Percentiles rank a stretch among this genome's conserved stretches.
Conservation (phyloP, 2,888 invertebrate species). For the Trachelus tabidus region DNA sequence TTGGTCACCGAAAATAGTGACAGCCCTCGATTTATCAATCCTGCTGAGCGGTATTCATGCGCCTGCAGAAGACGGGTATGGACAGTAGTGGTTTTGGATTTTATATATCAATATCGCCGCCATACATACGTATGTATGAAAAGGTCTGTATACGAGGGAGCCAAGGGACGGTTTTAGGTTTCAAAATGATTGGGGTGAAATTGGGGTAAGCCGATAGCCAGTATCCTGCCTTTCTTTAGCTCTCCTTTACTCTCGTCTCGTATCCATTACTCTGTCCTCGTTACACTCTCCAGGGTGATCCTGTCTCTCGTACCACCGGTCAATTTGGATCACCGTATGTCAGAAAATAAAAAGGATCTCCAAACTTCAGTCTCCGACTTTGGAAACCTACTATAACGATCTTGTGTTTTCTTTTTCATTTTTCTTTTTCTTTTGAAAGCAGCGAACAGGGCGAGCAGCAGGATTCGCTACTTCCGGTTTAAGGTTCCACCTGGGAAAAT, state of each 20-base stretch:
- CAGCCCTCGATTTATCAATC: constrained; percentile 60
- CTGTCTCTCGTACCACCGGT: constrained; percentile 33
- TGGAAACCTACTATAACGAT: background rate
- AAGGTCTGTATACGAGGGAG: constrained; percentile 31
- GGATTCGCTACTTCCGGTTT: constrained; percentile 34
- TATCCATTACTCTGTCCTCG: background rate
- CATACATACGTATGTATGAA: constrained; percentile 32
- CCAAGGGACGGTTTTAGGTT: constrained; percentile 54
- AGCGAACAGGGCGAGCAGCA: background rate
- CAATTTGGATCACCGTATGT: constrained; percentile 50
- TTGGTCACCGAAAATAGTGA: constrained; percentile 59
- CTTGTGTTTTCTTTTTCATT: background rate
- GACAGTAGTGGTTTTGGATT: constrained; percentile 31
- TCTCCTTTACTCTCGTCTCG: constrained; percentile 14
- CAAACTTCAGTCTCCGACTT: constrained; percentile 25
- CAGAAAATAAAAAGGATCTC: constrained; percentile 40
- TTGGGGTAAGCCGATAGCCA: constrained; percentile 64
- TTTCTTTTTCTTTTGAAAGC: background rate
- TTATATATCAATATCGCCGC: constrained; percentile 55
- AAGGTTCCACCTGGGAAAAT: constrained; percentile 40
- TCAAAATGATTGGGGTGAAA: constrained; percentile 65
- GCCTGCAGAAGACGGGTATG: constrained; percentile 18
- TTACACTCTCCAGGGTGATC: constrained; percentile 3
- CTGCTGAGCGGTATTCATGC: constrained; percentile 25
- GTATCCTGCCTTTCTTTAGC: constrained; percentile 27